Evolutionary conservation across 2,113 vertebrate species (phyloP).

Genomic region (Percina caprodes): DNA sequence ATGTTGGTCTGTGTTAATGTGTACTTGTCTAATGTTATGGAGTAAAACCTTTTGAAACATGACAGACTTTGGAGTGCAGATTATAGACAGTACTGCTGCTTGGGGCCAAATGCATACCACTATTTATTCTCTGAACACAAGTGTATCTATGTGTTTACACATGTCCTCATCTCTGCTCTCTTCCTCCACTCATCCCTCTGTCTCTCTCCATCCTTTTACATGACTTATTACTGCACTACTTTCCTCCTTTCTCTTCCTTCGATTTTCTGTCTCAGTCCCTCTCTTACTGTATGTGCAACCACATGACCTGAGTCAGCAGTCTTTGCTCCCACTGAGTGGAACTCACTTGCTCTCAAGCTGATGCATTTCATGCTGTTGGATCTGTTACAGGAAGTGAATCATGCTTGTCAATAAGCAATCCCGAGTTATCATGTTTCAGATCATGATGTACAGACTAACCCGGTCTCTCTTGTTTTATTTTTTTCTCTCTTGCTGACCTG

Average conservation of each 20-base stretch:
- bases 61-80: neutral
- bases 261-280: slow-evolving; percentile 20
- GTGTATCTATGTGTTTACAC: neutral
- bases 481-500: neutral
- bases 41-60: neutral
- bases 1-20: neutral
- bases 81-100: neutral
- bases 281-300: slow-evolving; percentile 26
- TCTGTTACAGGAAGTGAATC: slow-evolving; percentile 69
- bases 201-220: slow-evolving; percentile 1
- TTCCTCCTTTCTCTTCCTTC: neutral
- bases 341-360: slow-evolving; percentile 20
- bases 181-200: neutral
- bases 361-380: slow-evolving; percentile 37
- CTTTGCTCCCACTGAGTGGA: slow-evolving; percentile 39
- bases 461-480: slow-evolving; percentile 36
- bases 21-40: neutral
- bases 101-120: neutral
- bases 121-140: slow-evolving; percentile 5
- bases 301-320: slow-evolving; percentile 69
- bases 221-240: slow-evolving; percentile 19
- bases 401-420: slow-evolving; percentile 45
- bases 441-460: slow-evolving; percentile 21
- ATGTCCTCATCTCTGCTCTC: neutral
- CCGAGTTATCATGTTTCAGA: slow-evolving; percentile 59